Base-by-base conservation (phyloP, 2,888 invertebrate species). In the Lissocephala sabroskyi region DNA sequence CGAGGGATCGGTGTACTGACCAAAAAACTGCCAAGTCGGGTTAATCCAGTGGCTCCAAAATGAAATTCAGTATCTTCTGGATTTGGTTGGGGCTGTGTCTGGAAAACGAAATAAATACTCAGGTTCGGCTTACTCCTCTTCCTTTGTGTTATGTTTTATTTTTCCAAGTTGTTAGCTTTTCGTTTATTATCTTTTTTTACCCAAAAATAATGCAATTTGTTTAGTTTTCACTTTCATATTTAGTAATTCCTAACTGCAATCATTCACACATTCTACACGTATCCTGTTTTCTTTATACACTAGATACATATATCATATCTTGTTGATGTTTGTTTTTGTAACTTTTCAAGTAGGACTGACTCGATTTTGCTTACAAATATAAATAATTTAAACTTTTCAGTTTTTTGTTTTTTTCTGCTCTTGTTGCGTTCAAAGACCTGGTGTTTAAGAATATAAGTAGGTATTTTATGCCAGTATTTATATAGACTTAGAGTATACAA, bases 321-420 rank as follows among this genome's bases (percentile, higher is more conserved):
- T 56, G n/a, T n/a, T n/a, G n/a, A n/a, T n/a, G n/a, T n/a, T n/a
- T n/a, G n/a, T n/a, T n/a, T n/a, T n/a, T n/a, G n/a, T 58, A 57
- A 39, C 49, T 58, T 57, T 57, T 49, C 54, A 50, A 58, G 47
- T 58, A 59, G 49, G 50, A 54, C 46, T 53, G 54, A 18, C 42
- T 37, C 29, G 14, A 45, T 32, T 32, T 63, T 50, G 32, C 64
- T 71, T 68, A 70, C 29, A 64, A 53, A 66, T 70, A 68, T 56
- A 70, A 62, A 66, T 68, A 64, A 73, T 73, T 70, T 67, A 59
- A 67, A 51, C 39, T 49, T 62, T 63, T 39, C 40, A 53, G 30
- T 40, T 45, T 45, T 41, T 45, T 47, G 35, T 46, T 59, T 49
- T 32, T 45, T 39, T 52, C n/a, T n/a, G n/a, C n/a, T n/a, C n/a